Conservation (phyloP, 2,888 invertebrate species). For the Harpalus rufipes region DNA sequence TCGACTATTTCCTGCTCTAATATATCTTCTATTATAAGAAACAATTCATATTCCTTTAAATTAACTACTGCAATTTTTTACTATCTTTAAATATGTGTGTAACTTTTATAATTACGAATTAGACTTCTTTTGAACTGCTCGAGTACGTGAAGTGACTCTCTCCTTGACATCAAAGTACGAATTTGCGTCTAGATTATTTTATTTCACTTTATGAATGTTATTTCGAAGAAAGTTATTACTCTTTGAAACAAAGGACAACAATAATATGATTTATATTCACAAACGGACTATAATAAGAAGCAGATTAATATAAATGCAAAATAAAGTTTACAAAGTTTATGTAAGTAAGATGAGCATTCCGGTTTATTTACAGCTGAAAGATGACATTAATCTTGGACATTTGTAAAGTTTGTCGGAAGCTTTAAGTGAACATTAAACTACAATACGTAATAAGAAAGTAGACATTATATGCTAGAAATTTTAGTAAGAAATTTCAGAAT, state of each 20-base stretch:
- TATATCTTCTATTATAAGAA: no score
- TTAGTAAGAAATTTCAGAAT: no score
- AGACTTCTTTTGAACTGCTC: not conserved
- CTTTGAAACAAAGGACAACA: not conserved
- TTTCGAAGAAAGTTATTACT: not conserved
- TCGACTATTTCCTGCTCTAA: no score
- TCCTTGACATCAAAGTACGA: not conserved
- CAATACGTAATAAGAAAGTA: no score
- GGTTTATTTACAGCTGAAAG: not conserved
- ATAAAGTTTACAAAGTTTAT: not conserved
- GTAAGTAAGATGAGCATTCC: not conserved
- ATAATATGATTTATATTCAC: constrained; percentile 4
- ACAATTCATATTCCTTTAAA: no score
- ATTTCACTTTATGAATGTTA: not conserved
- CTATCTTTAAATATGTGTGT: not conserved
- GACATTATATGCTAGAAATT: no score
- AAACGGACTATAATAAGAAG: constrained; percentile 7
- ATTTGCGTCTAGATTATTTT: not conserved
- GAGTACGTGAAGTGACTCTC: not conserved
- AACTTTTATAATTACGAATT: constrained; percentile 10
- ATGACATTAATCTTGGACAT: not conserved
- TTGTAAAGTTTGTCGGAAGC: not conserved
- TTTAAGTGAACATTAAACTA: no score
- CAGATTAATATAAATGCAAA: constrained; percentile 15
- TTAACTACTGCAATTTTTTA: no score